Conservation (phyloP, 1,140 invertebrate species). For the Leptonema lineaticorne region DNA sequence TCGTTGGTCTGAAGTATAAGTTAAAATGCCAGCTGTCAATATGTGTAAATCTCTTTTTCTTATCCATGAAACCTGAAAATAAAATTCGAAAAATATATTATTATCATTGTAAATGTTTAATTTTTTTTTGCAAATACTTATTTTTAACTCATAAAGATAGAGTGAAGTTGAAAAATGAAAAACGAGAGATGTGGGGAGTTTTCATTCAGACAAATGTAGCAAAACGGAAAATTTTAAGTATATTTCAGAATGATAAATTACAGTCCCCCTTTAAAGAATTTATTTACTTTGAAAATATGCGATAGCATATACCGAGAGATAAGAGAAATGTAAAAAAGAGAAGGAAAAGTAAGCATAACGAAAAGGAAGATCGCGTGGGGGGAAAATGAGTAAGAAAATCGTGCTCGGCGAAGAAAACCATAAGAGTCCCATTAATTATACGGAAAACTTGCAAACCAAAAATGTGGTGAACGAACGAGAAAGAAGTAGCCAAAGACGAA, state of each 20-base stretch:
- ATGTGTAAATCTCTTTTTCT: slow-evolving; percentile 80
- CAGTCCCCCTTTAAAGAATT: not conserved
- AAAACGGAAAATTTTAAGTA: too few species aligned
- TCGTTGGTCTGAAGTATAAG: slow-evolving; percentile 78
- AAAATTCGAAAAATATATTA: slow-evolving; percentile 32
- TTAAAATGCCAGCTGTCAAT: slow-evolving; percentile 73
- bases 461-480: slow-evolving; percentile 19
- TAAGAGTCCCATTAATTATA: slow-evolving; percentile 31
- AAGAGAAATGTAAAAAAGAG: not conserved
- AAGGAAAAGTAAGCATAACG: not conserved
- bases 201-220: too few species aligned
- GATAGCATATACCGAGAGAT: not conserved
- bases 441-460: slow-evolving; percentile 28
- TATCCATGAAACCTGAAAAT: slow-evolving; percentile 78
- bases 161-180: not conserved
- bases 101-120: not conserved
- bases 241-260: slow-evolving; percentile 8
- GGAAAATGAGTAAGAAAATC: slow-evolving; percentile 3
- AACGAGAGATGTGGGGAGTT: too few species aligned
- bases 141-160: not conserved
- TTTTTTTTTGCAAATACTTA: too few species aligned
- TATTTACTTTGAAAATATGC: slow-evolving; percentile 16
- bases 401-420: slow-evolving; percentile 23
- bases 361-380: not conserved
- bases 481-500: too few species aligned